A percentile compares a stretch with the other conserved stretches of the same genome.
phyloP scores from a whole-genome alignment of 1,140 invertebrate species.

The Phymorhynchus buccinoides region DNA sequence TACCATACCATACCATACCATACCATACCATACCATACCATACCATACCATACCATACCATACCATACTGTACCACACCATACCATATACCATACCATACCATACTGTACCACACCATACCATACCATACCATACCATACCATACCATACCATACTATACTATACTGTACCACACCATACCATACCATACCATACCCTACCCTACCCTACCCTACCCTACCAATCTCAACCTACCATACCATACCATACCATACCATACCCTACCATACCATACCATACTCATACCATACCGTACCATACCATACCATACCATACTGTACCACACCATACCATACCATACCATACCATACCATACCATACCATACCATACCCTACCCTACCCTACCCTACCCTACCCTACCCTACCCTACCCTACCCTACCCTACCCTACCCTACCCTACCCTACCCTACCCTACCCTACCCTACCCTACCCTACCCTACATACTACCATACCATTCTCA shows the following conservation, averaged over 20 bases:
- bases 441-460: conserved; percentile 48
- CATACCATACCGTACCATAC: conserved; percentile 41
- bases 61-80: conserved; percentile 53
- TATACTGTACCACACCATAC: too few relatives aligned
- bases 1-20: conserved; percentile 59
- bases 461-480: conserved; percentile 53
- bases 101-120: too few relatives aligned
- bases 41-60: conserved; percentile 58
- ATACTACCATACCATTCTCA: conserved; percentile 55
- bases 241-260: conserved; percentile 47
- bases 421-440: conserved; percentile 48
- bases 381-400: conserved; percentile 54
- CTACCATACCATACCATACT: conserved; percentile 51
- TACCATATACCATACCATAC: conserved; percentile 48
- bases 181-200: conserved; percentile 45
- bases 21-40: conserved; percentile 57
- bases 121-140: conserved; percentile 45
- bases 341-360: conserved; percentile 57
- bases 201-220: conserved; percentile 51
- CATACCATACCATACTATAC: conserved; percentile 44
- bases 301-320: conserved; percentile 45
- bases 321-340: conserved; percentile 42
- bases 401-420: conserved; percentile 47
- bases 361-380: conserved; percentile 57
- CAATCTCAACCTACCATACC: conserved; percentile 51